Evolutionary conservation across 2,888 invertebrate genomes (phyloP).

Genomic region (Papilio demoleus): DNA sequence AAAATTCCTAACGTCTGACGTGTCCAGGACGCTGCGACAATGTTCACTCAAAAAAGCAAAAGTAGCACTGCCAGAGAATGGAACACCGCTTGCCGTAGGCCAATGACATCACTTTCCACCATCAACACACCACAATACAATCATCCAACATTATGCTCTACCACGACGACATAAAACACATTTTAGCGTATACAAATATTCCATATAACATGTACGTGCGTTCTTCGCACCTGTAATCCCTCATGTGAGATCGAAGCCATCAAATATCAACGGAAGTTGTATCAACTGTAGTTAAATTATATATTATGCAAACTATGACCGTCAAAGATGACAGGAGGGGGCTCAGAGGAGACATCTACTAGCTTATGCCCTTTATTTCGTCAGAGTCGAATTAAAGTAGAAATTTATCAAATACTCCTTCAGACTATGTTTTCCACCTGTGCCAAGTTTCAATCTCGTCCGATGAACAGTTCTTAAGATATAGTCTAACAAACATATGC

Average conservation of each 20-base stretch:
- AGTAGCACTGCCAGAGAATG: conserved; percentile 71
- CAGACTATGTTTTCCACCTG: too few relatives aligned
- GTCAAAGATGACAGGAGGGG: too few relatives aligned
- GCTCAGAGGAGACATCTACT: too few relatives aligned
- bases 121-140: conserved; percentile 49
- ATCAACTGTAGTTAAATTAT: conserved; percentile 3
- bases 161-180: conserved; percentile 51
- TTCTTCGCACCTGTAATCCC: conserved; percentile 45
- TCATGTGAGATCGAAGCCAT: conserved; percentile 40
- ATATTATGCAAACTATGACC: too few relatives aligned
- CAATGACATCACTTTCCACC: conserved; percentile 73
- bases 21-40: conserved; percentile 67
- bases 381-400: too few relatives aligned
- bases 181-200: conserved; percentile 45
- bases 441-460: too few relatives aligned
- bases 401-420: too few relatives aligned
- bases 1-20: conserved; percentile 75
- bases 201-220: conserved; percentile 47
- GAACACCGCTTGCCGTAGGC: conserved; percentile 66
- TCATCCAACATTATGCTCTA: conserved; percentile 57
- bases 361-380: too few relatives aligned
- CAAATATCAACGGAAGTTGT: conserved; percentile 16
- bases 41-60: conserved; percentile 77
- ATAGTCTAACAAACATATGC: too few relatives aligned
- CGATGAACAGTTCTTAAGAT: too few relatives aligned